phyloP scores from a whole-genome alignment of 2,888 invertebrate genomes.

The Yponomeuta sedellus region DNA sequence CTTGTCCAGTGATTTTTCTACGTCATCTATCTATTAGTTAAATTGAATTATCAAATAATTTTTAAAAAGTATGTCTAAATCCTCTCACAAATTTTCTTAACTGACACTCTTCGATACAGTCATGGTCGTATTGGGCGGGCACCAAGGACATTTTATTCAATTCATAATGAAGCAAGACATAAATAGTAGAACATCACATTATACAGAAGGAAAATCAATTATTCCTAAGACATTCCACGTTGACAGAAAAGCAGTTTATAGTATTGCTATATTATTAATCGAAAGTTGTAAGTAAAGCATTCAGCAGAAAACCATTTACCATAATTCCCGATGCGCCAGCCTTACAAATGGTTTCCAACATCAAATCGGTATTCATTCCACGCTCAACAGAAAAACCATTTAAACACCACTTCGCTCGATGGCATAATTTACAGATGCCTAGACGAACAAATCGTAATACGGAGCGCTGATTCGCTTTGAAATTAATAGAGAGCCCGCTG shows the following conservation, averaged over 20 bases:
- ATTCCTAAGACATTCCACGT: not conserved
- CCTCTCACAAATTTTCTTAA: too few relatives aligned
- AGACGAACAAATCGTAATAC: conserved; percentile 13
- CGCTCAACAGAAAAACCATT: conserved; percentile 3
- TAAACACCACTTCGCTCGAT: conserved; percentile 5
- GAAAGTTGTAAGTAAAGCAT: not conserved
- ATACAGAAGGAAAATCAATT: not conserved
- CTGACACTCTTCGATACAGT: too few relatives aligned
- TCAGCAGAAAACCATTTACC: not conserved
- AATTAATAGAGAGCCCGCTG: conserved; percentile 27
- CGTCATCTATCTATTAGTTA: too few relatives aligned
- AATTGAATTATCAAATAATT: too few relatives aligned
- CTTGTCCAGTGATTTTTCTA: too few relatives aligned
- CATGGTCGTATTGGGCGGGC: too few relatives aligned
- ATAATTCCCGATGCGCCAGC: not conserved
- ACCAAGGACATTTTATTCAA: too few relatives aligned
- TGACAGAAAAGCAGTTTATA: not conserved
- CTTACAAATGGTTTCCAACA: not conserved
- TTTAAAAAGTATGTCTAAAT: too few relatives aligned
- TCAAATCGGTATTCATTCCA: not conserved
- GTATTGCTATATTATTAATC: not conserved
- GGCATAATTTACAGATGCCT: conserved; percentile 6
- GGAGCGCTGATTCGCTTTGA: conserved; percentile 15
- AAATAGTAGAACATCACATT: not conserved
- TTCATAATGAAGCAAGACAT: too few relatives aligned